These are phyloP conservation scores for Nasonia vitripennis DNA, from an alignment of 1,140 invertebrate species.

Conservation along the genomic window DNA sequence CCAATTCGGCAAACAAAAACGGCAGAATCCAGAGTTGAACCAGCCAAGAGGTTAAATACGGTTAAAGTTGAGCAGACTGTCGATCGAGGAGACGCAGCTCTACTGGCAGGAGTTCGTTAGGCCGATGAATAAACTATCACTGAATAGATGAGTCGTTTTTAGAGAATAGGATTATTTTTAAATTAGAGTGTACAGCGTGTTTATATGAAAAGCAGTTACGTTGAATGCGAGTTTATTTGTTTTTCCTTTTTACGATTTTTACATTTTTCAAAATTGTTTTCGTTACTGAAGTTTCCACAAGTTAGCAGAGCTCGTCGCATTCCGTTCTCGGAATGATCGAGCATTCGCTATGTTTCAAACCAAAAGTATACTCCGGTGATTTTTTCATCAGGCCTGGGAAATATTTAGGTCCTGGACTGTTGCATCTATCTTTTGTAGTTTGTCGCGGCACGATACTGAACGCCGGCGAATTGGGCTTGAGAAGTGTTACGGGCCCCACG, in stretches of 20 bases:
- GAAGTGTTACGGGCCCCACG: not conserved
- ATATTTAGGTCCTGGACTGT: constrained; percentile 60
- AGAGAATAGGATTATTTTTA: not conserved
- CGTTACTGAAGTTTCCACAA: not conserved
- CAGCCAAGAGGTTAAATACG: not conserved
- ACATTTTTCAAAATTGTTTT: not conserved
- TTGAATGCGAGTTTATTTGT: not conserved
- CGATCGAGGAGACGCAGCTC: not conserved
- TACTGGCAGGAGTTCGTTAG: not conserved
- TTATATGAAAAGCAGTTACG: no score
- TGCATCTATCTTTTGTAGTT: not conserved
- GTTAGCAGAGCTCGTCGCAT: constrained; percentile 59
- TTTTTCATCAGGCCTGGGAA: constrained; percentile 32
- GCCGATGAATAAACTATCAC: not conserved
- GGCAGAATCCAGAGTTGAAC: no score
- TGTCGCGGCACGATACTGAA: not conserved
- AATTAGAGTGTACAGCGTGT: not conserved
- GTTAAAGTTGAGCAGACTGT: not conserved
- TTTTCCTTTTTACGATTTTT: not conserved
- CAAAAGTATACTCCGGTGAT: constrained; percentile 54
- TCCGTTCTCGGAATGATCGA: constrained; percentile 54
- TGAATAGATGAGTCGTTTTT: not conserved
- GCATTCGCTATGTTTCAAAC: constrained; percentile 58
- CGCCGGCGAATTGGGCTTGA: not conserved
- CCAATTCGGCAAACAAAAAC: no score